Evolutionary conservation across 1,140 invertebrate genomes (phyloP), one percentile per base, ranked within the genome.

Genomic region (Lasioglossum albipes): DNA sequence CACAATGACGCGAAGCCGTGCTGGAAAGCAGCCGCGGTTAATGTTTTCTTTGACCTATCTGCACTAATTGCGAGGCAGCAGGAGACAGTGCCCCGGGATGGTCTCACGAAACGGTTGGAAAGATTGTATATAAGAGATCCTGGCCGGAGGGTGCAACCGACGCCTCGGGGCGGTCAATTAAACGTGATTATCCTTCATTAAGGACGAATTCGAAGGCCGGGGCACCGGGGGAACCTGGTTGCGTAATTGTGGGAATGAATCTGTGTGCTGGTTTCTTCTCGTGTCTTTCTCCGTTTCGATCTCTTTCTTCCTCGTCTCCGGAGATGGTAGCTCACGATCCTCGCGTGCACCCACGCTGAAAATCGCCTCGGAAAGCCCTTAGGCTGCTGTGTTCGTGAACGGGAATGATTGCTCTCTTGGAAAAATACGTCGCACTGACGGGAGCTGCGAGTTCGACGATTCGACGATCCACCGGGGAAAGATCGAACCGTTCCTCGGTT

Each of bases 121-220:
- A 78, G 61, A 62, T 49, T 62, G 79, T 77, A 18, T 52, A 16
- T 16, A 82, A 82, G 80, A 81, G 82, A 83, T 84, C 77, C 74
- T 77, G 52, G 73, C 84, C 74, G 13, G 64, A 86, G 84, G 84
- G 68, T 82, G 88, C 84, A 49, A n/a, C 45, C 81, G 45, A 76
- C 73, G 84, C 85, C 84, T 89, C 82, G 72, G 84, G 89, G 89
- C 89, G 83, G 84, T 67, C 83, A 90, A 92, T 91, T 91, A 92
- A 90, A 86, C 81, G 87, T 89, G 89, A 92, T 93, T 92, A 92
- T 90, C 89, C 85, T 85, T 86, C 89, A 91, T 91, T 91, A 91
- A 91, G 90, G 86, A 88, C 84, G 85, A 89, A 88, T 90, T 85
- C 87, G 86, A 89, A 88, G 86, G 87, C 86, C 82, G 80, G 87